Evolutionary conservation across 2,797 vertebrate species (phyloP).

Genomic region (Macropus fuliginosus): DNA sequence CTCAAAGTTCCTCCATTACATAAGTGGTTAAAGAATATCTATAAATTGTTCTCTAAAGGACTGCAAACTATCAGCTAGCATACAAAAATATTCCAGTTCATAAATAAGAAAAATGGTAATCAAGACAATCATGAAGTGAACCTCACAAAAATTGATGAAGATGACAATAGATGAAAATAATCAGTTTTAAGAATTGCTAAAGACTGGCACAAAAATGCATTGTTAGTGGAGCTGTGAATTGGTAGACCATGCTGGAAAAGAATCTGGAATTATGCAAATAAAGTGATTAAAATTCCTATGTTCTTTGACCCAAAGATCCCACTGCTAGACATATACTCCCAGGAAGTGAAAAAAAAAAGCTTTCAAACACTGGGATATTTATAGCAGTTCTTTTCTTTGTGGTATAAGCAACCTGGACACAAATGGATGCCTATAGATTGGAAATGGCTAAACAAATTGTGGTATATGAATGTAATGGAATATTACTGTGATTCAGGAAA

Average conservation of each 20-base stretch:
- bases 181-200: not conserved
- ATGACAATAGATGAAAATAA: not conserved
- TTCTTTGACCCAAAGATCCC: not conserved
- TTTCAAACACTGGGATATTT: not conserved
- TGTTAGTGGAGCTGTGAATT: not conserved
- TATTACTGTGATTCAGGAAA: not conserved
- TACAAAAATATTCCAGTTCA: not conserved
- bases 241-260: not conserved
- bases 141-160: not conserved
- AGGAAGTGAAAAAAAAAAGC: not conserved
- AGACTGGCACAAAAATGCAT: not conserved
- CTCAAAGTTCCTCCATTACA: not conserved
- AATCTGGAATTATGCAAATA: not conserved
- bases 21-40: not conserved
- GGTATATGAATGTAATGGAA: not conserved
- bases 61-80: not conserved
- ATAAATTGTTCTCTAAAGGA: not conserved
- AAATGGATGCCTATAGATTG: not conserved
- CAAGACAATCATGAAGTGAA: not conserved
- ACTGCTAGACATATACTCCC: not conserved
- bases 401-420: not conserved
- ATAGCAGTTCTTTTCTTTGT: not conserved
- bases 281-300: not conserved
- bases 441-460: not conserved
- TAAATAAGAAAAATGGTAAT: not conserved